Percentiles rank a stretch among this genome's conserved stretches.
phyloP scores from a whole-genome alignment of 2,113 vertebrate genomes.

The Herpetotheres cachinnans region DNA sequence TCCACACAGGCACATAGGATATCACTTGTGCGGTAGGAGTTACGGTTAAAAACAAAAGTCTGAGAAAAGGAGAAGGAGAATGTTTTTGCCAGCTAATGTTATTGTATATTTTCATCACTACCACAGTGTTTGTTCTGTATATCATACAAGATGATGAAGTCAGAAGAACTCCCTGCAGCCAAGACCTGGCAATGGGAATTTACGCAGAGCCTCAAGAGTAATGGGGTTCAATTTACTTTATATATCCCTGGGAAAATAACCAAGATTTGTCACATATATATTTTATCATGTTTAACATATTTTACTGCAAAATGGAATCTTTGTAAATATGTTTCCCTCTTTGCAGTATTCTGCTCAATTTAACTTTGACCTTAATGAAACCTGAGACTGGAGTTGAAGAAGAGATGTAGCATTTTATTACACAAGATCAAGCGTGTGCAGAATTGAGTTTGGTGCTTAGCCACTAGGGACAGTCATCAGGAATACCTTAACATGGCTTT shows the following conservation, averaged over 20 bases:
- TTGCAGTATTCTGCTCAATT: not conserved
- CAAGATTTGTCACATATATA: not conserved
- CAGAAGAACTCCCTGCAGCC: not conserved
- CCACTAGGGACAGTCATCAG: not conserved
- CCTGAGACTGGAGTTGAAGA: not conserved
- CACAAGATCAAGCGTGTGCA: not conserved
- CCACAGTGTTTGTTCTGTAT: not conserved
- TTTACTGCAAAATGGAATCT: not conserved
- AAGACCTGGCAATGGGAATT: not conserved
- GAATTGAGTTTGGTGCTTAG: not conserved
- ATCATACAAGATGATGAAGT: not conserved
- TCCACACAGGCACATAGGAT: not conserved
- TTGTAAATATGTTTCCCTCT: not conserved
- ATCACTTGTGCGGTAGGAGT: not conserved
- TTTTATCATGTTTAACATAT: not conserved
- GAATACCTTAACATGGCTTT: not conserved
- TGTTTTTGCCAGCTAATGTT: not conserved
- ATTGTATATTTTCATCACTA: not conserved
- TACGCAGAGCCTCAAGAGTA: not conserved
- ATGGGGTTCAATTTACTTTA: not conserved
- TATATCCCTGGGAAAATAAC: not conserved
- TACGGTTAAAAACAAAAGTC: not conserved
- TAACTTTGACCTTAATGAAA: constrained; percentile 22
- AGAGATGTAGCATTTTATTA: not conserved
- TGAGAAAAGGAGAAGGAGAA: not conserved